A percentile compares a stretch with the other conserved stretches of the same genome.
phyloP scores from a whole-genome alignment of 2,113 vertebrate species.

The Heterotis niloticus region DNA sequence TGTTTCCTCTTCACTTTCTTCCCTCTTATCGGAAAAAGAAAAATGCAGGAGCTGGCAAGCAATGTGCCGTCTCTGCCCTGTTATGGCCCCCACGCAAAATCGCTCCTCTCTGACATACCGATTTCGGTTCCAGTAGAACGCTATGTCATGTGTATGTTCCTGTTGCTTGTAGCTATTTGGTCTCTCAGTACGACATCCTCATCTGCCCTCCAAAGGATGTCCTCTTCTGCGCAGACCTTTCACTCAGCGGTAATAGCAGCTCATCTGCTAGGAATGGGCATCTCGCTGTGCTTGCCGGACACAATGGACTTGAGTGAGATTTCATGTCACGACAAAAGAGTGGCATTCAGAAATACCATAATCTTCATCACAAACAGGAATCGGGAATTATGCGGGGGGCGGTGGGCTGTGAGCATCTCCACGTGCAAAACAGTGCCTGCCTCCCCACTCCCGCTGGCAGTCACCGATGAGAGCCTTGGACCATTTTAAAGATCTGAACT shows the following conservation, averaged over 20 bases:
- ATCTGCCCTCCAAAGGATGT: background rate
- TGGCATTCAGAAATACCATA: background rate
- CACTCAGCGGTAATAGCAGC: background rate
- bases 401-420: background rate
- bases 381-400: background rate
- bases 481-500: background rate
- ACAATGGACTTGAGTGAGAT: background rate
- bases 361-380: background rate
- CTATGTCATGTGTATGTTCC: background rate
- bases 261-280: background rate
- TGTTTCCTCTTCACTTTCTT: too few species aligned
- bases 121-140: background rate
- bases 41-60: background rate
- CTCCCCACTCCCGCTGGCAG: background rate
- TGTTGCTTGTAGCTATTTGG: background rate
- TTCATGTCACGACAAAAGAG: background rate
- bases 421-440: background rate
- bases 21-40: too few species aligned
- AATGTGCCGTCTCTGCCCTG: background rate
- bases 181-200: background rate
- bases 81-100: background rate
- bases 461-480: background rate
- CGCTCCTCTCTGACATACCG: too few species aligned
- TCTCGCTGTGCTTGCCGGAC: background rate
- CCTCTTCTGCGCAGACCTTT: background rate